Conservation (phyloP, 2,113 vertebrate species). For the Pelecanus crispus region DNA sequence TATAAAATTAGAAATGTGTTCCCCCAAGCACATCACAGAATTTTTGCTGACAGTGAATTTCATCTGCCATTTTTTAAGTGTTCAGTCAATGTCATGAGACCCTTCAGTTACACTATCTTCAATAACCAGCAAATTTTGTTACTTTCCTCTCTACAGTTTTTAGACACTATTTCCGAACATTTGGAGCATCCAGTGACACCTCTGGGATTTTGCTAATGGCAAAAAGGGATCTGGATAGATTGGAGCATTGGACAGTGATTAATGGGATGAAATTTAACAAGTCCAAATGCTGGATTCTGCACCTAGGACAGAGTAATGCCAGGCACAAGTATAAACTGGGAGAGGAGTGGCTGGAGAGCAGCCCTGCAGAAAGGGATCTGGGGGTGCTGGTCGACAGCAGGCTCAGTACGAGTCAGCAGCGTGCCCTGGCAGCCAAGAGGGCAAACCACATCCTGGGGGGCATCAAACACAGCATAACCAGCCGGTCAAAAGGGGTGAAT, state of each 20-base stretch:
- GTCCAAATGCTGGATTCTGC: background rate
- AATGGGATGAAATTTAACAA: background rate
- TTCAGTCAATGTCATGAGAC: background rate
- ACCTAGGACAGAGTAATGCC: rapidly evolving
- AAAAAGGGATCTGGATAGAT: background rate
- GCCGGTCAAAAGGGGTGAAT: background rate
- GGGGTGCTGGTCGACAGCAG: no score
- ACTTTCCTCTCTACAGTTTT: background rate
- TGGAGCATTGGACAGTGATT: background rate
- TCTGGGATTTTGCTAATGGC: background rate
- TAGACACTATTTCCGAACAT: background rate
- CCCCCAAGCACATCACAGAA: background rate
- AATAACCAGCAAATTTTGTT: background rate
- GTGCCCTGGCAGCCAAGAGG: background rate
- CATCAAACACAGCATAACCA: background rate
- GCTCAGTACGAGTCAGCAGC: background rate
- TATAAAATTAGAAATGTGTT: background rate
- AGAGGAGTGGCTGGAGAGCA: background rate
- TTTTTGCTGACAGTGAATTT: background rate
- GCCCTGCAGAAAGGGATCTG: background rate
- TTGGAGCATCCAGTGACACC: background rate
- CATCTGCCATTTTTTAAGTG: background rate
- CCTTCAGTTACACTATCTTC: background rate
- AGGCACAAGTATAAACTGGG: background rate
- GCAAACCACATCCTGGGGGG: background rate